Evolutionary conservation across 2,797 vertebrate species (phyloP).

Genomic region (Yasuhikotakia modesta): DNA sequence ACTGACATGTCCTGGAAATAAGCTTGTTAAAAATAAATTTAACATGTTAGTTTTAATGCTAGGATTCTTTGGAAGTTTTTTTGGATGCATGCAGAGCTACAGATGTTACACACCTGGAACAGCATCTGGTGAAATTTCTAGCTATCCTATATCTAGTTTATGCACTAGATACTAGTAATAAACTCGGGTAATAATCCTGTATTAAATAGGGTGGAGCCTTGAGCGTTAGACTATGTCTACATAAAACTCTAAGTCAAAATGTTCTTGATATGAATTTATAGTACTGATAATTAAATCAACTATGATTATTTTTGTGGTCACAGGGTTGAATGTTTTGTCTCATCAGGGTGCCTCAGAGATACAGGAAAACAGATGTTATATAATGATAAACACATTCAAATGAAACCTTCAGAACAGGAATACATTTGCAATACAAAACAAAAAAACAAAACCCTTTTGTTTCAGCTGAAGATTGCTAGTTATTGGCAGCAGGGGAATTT

Average conservation of each 20-base stretch:
- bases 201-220: too few relatives aligned
- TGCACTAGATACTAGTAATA: too few relatives aligned
- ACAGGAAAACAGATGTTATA: background rate
- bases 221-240: too few relatives aligned
- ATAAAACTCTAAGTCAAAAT: too few relatives aligned
- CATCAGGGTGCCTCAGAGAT: background rate
- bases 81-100: background rate
- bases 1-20: background rate
- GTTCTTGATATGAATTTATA: background rate
- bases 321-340: constrained; percentile 15
- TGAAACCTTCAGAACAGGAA: constrained; percentile 22
- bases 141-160: background rate
- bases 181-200: background rate
- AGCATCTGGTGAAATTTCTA: constrained; percentile 9
- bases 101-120: background rate
- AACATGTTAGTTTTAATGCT: background rate
- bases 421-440: background rate
- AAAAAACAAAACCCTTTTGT: constrained; percentile 10
- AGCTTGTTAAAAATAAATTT: background rate
- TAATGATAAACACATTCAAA: background rate
- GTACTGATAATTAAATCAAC: background rate
- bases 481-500: background rate
- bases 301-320: background rate
- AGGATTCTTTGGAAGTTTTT: background rate
- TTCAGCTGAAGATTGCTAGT: constrained; percentile 20